A percentile compares a stretch with the other conserved stretches of the same genome.
These are phyloP conservation scores for Cettia cetti DNA, from an alignment of 2,113 vertebrate genomes.

Conservation along the genomic window DNA sequence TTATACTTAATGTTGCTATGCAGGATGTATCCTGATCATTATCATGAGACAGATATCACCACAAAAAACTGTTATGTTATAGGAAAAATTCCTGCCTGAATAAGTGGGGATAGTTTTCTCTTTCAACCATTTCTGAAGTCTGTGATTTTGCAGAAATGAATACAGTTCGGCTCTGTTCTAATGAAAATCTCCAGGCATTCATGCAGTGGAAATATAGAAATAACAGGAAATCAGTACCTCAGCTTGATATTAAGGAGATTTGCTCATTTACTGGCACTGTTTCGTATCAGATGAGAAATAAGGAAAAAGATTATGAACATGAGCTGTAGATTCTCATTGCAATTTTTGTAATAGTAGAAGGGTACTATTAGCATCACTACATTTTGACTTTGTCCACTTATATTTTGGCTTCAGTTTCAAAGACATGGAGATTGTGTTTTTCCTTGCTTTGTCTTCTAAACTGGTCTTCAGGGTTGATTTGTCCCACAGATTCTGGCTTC, in stretches of 20 bases:
- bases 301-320: background rate
- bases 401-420: background rate
- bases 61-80: background rate
- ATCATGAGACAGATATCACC: background rate
- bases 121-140: background rate
- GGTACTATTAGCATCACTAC: background rate
- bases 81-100: background rate
- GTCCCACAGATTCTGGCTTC: background rate
- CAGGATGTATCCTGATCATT: background rate
- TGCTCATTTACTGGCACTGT: conserved; percentile 27
- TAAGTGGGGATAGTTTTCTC: background rate
- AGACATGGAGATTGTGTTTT: background rate
- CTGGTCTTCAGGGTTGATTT: background rate
- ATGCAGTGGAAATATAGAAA: conserved; percentile 35
- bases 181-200: conserved; percentile 11
- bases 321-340: background rate
- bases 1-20: background rate
- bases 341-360: conserved; percentile 9
- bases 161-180: background rate
- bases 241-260: conserved; percentile 15
- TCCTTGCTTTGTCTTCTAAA: background rate
- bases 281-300: background rate
- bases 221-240: conserved; percentile 42
- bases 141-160: conserved; percentile 36
- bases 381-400: background rate